These are phyloP conservation scores for Hippopotamus amphibius DNA, from an alignment of 2,113 vertebrate species.

Conservation along the genomic window DNA sequence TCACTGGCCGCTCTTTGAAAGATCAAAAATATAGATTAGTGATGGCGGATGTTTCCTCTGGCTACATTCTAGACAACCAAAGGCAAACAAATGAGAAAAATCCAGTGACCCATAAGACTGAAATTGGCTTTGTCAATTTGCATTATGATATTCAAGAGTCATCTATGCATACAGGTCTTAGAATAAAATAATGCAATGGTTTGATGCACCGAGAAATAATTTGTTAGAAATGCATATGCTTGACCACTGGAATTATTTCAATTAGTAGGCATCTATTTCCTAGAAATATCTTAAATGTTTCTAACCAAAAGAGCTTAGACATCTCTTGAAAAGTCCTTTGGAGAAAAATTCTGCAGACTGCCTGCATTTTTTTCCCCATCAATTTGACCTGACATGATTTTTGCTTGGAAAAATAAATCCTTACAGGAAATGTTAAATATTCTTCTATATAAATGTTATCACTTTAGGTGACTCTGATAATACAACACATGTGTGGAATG, in stretches of 20 bases:
- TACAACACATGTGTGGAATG: constrained; percentile 72
- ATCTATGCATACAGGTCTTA: not conserved
- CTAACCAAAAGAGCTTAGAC: not conserved
- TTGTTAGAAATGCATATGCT: constrained; percentile 29
- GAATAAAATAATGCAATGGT: not conserved
- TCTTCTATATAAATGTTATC: constrained; percentile 45
- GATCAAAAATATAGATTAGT: constrained; percentile 48
- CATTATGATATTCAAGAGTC: constrained; percentile 1
- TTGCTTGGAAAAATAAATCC: not conserved
- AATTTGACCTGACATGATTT: constrained; percentile 22
- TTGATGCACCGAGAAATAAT: not conserved
- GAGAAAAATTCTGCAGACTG: not conserved
- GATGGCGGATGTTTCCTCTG: not conserved
- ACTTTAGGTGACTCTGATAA: constrained; percentile 77
- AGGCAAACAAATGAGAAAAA: not conserved
- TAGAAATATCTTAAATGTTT: constrained; percentile 36
- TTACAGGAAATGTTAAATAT: constrained; percentile 28
- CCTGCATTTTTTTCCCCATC: not conserved
- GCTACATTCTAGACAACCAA: constrained; percentile 32
- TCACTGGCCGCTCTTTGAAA: constrained; percentile 35
- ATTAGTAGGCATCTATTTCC: not conserved
- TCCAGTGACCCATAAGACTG: not conserved
- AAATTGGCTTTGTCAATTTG: constrained; percentile 34
- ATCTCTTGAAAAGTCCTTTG: not conserved
- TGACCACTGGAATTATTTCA: not conserved